Evolutionary conservation across 2,797 vertebrate genomes (phyloP).

Genomic region (Tokudaia tokunoshimensis): DNA sequence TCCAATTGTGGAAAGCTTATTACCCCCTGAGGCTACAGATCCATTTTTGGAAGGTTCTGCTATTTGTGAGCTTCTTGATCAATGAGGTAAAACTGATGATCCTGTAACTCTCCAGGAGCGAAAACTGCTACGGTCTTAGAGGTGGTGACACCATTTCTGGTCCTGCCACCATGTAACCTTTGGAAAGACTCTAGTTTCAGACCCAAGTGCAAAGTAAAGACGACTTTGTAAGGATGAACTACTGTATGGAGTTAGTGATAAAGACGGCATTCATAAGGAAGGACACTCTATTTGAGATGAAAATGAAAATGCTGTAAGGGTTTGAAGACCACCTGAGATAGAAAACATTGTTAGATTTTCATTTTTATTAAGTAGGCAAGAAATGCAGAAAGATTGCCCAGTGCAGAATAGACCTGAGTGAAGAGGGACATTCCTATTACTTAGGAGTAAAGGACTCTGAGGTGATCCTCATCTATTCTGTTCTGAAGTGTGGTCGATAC

Average conservation of each 20-base stretch:
- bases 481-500: neutral
- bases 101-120: neutral
- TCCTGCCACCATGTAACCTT: neutral
- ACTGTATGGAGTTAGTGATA: neutral
- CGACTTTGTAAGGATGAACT: neutral
- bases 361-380: neutral
- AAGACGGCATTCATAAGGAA: neutral
- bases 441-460: neutral
- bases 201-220: neutral
- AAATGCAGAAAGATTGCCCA: neutral
- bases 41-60: constrained; percentile 32
- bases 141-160: neutral
- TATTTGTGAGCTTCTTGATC: constrained; percentile 31
- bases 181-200: neutral
- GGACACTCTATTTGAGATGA: neutral
- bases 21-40: neutral
- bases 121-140: neutral
- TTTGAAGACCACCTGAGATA: neutral
- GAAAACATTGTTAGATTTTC: neutral
- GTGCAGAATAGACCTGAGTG: neutral
- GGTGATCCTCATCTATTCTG: neutral
- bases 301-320: neutral
- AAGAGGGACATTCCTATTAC: neutral
- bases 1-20: neutral
- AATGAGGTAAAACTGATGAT: constrained; percentile 36